Percentiles rank a stretch among this genome's conserved stretches.
Evolutionary conservation across 2,113 vertebrate species (phyloP).

Genomic region (Anoura caudifer): DNA sequence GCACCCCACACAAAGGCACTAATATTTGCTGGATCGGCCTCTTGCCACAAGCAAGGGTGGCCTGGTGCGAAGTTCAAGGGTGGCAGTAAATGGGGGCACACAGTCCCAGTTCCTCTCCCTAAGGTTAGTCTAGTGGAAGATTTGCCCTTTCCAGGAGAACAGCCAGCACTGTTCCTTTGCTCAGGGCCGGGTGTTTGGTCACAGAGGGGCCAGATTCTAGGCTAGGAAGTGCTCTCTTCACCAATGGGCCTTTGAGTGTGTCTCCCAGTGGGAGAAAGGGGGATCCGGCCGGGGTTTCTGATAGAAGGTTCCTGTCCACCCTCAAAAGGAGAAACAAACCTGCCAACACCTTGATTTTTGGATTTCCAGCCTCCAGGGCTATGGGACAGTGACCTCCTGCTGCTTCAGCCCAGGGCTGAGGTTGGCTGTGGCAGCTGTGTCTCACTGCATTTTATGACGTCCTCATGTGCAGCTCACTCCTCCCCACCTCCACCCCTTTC

Average conservation of each 20-base stretch:
- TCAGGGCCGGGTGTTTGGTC: no score
- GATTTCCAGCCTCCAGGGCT: no score
- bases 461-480: rapidly evolving
- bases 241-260: rapidly evolving
- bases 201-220: not conserved
- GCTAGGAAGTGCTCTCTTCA: rapidly evolving
- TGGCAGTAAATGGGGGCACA: rapidly evolving
- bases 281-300: not conserved
- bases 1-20: rapidly evolving
- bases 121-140: rapidly evolving
- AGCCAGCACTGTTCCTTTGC: not conserved
- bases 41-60: not conserved
- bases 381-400: no score
- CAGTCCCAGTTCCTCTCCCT: rapidly evolving
- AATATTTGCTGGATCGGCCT: rapidly evolving
- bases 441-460: rapidly evolving
- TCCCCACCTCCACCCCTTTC: no score
- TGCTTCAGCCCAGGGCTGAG: no score
- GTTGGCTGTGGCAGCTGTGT: no score
- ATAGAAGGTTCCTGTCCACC: not conserved
- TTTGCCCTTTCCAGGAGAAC: rapidly evolving
- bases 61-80: not conserved
- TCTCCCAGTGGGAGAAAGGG: not conserved
- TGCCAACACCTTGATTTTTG: rapidly evolving
- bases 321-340: not conserved